Evolutionary conservation across 2,113 vertebrate species (phyloP), one percentile per base, ranked within the genome.

Genomic region (Martes martes): DNA sequence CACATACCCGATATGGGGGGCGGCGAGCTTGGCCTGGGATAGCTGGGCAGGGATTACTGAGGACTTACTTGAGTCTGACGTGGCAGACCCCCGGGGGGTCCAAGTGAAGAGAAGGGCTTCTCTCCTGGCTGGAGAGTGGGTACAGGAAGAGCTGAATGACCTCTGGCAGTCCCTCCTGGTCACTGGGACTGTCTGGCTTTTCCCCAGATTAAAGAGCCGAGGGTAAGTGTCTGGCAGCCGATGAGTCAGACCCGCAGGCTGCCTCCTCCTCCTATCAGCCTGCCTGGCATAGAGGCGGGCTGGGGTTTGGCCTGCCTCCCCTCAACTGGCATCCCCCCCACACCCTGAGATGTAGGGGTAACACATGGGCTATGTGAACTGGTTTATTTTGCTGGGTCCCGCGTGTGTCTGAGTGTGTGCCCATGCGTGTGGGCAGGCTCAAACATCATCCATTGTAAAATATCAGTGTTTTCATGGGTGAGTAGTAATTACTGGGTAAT

Each of bases 401-500:
- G 0, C 6, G 13, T 57, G 57, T 95, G 55, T 90, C 36, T 89
- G 73, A 69, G 88, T 0, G 0, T 80, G 78, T 86, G 90, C 19
- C 39, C 19, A 6, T 28, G 23, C 2, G 4, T 39, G 23, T 7
- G 2, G 59, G 79, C 74, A 36, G 83, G 55, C 84, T 95, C 97
- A 98, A 94, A 95, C 98, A 98, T 97, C 98, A 97, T 97, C 98
- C 98, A 96, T 98, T 98, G 98, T 98, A 98, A 98, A 98, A 98
- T 98, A 98, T 98, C 98, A 96, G 97, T 98, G 98, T 99, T 99
- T 99, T 98, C 98, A 98, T 98, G 99, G 98, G 98, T 98, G 98
- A 99, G 97, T 98, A 98, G 98, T 99, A 99, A 99, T 99, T 99
- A 99, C 98, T 97, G 98, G 97, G 99, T 99, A 99, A 99, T 98